Evolutionary conservation across 2,888 invertebrate genomes (phyloP).

Genomic region (Lathronympha strigana): DNA sequence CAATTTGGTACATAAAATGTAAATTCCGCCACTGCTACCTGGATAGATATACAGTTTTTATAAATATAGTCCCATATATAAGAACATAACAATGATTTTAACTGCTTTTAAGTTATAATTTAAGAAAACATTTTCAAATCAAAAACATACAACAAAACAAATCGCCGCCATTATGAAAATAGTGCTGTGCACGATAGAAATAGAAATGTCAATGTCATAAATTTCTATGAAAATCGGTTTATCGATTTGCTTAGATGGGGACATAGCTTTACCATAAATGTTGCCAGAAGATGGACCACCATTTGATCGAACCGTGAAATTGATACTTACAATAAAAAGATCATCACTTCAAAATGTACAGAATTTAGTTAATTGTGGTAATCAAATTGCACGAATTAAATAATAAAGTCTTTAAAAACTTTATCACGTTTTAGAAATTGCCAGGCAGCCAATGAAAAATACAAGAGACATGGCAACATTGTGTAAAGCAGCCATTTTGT

Average conservation of each 20-base stretch:
- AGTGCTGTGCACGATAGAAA: constrained; percentile 25
- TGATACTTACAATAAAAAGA: background rate
- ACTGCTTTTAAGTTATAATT: constrained; percentile 2
- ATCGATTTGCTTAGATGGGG: constrained; percentile 5
- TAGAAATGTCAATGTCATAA: background rate
- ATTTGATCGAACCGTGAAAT: background rate
- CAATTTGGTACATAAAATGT: background rate
- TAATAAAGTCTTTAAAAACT: too few relatives aligned
- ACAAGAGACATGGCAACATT: constrained; percentile 56
- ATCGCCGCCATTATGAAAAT: constrained; percentile 39
- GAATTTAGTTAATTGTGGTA: too few relatives aligned
- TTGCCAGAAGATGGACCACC: background rate
- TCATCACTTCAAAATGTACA: too few relatives aligned
- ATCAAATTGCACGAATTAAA: background rate
- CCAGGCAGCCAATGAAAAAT: constrained; percentile 2
- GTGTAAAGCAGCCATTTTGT: constrained; percentile 82
- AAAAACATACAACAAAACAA: constrained; percentile 42
- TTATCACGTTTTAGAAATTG: too few relatives aligned
- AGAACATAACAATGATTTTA: background rate
- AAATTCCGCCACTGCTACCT: background rate
- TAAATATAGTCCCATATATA: background rate
- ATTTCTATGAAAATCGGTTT: constrained; percentile 1
- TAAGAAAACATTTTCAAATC: constrained; percentile 24
- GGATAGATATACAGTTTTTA: background rate
- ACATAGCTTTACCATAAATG: constrained; percentile 13